Conservation (phyloP, 37 sponge, comb jelly and placozoan species). For the Theonella swinhoei region DNA sequence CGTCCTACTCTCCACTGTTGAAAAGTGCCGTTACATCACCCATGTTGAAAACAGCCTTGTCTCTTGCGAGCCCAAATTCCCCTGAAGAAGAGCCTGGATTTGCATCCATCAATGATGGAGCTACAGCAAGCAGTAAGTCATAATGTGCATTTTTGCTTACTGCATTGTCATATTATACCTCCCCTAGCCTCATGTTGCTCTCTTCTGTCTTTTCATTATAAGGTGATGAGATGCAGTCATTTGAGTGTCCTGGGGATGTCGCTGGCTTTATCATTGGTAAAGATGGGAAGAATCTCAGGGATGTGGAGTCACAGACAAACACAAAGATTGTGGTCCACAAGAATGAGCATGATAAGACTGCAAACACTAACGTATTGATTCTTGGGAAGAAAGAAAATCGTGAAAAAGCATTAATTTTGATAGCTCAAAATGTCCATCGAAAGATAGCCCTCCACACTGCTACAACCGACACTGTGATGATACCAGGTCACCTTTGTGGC, state of each 20-base stretch:
- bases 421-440: constrained; percentile 9
- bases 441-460: constrained; percentile 15
- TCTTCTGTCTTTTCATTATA: not conserved
- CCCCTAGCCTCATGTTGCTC: too few relatives aligned
- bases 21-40: not conserved
- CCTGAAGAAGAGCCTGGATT: not conserved
- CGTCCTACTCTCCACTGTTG: not conserved
- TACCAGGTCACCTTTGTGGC: constrained; percentile 23
- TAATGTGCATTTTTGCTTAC: not conserved
- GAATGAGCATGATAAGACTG: not conserved
- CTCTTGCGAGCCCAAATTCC: too few relatives aligned
- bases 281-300: constrained; percentile 67
- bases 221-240: not conserved
- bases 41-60: too few relatives aligned
- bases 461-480: constrained; percentile 18
- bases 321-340: constrained; percentile 53
- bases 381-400: constrained; percentile 52
- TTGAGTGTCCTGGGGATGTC: constrained; percentile 47
- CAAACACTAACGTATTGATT: constrained; percentile 17
- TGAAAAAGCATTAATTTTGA: constrained; percentile 31
- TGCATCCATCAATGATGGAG: not conserved
- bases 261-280: constrained; percentile 81
- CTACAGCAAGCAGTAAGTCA: not conserved
- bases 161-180: not conserved
- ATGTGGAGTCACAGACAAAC: constrained; percentile 63